phyloP scores from a whole-genome alignment of 2,888 invertebrate species.

The Caenorhabditis sinica region DNA sequence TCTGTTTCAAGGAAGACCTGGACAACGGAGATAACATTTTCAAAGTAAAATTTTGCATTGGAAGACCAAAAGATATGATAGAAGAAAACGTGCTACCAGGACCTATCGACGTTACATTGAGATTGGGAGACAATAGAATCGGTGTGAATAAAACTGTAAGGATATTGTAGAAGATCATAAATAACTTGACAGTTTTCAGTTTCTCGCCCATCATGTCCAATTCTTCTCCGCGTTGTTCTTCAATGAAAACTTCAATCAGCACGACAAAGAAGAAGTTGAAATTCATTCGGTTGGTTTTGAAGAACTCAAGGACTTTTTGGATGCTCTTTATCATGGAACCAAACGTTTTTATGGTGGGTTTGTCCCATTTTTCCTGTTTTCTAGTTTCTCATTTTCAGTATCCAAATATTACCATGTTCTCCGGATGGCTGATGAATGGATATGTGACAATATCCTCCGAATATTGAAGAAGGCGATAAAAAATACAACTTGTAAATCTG shows the following conservation, averaged over 20 bases:
- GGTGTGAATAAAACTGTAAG: slow-evolving; percentile 30
- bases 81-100: neutral
- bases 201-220: slow-evolving; percentile 34
- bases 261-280: slow-evolving; percentile 22
- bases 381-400: slow-evolving; percentile 16
- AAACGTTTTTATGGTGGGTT: slow-evolving; percentile 29
- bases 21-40: neutral
- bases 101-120: slow-evolving; percentile 10
- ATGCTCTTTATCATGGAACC: slow-evolving; percentile 47
- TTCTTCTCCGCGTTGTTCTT: slow-evolving; percentile 38
- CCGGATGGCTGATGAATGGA: slow-evolving; percentile 52
- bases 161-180: neutral
- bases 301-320: slow-evolving; percentile 29
- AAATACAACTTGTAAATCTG: slow-evolving; percentile 6
- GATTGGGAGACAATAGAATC: slow-evolving; percentile 1
- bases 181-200: too few species aligned
- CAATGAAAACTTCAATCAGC: slow-evolving; percentile 38
- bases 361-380: neutral
- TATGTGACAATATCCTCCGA: slow-evolving; percentile 16
- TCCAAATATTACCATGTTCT: slow-evolving; percentile 31
- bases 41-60: neutral
- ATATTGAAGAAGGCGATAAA: slow-evolving; percentile 28
- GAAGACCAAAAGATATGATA: neutral
- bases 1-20: slow-evolving; percentile 24
- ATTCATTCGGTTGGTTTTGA: slow-evolving; percentile 7